Evolutionary conservation across 1,140 invertebrate genomes (phyloP).

Genomic region (Centruroides sculpturatus): DNA sequence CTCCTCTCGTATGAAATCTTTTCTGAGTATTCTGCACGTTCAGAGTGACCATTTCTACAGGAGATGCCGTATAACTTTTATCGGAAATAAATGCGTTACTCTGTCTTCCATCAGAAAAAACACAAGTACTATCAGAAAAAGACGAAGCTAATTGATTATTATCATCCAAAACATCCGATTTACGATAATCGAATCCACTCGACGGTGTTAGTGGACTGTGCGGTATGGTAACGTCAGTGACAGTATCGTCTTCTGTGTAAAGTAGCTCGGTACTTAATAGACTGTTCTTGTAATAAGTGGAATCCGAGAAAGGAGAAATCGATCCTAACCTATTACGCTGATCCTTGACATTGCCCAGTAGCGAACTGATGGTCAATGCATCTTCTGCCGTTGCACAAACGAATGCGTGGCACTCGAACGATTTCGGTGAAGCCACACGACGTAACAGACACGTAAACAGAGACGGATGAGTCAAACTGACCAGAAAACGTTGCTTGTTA

Average conservation of each 20-base stretch:
- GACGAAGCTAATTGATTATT: too few species aligned
- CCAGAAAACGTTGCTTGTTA: conserved; percentile 14
- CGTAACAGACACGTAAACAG: conserved; percentile 78
- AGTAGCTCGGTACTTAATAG: background rate
- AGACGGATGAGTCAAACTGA: conserved; percentile 47
- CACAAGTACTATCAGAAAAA: too few species aligned
- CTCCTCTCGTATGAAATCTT: background rate
- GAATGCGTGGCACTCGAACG: conserved; percentile 79
- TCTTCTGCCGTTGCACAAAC: conserved; percentile 64
- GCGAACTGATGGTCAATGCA: conserved; percentile 39
- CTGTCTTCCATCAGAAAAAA: too few species aligned
- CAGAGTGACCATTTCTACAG: background rate
- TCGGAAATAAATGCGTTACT: background rate
- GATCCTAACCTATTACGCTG: background rate
- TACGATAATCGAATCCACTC: background rate
- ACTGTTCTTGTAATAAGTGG: background rate
- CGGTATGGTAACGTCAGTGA: background rate
- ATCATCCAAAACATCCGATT: too few species aligned
- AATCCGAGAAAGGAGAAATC: background rate
- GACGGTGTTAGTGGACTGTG: background rate
- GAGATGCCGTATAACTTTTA: background rate
- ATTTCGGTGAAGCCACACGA: conserved; percentile 39
- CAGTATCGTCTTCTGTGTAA: background rate
- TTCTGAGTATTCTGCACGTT: background rate
- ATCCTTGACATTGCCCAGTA: background rate